A percentile compares a stretch with the other conserved stretches of the same genome.
Conservation (phyloP, 2,888 invertebrate species). For the Cheilosia vernalis region DNA sequence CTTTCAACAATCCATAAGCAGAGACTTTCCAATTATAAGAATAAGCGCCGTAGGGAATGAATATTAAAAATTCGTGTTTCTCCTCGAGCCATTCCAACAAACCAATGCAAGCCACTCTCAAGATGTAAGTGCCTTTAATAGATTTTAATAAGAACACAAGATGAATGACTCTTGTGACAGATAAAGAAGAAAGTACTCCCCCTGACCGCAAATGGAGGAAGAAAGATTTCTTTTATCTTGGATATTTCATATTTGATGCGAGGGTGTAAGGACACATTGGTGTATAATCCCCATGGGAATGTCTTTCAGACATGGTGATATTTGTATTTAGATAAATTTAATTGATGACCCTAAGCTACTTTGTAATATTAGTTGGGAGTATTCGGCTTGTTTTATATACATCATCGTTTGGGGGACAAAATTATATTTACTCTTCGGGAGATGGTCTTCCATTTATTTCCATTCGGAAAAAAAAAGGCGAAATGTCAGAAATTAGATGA, state of each 20-base stretch:
- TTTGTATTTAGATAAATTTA: constrained; percentile 73
- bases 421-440: constrained; percentile 59
- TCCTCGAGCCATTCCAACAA: not conserved
- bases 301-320: constrained; percentile 44
- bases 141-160: constrained; percentile 25
- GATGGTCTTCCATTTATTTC: constrained; percentile 46
- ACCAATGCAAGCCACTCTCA: not conserved
- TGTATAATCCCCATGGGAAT: constrained; percentile 10
- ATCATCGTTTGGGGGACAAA: not conserved
- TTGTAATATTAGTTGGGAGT: constrained; percentile 51
- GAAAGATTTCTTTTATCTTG: constrained; percentile 32
- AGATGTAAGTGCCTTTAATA: constrained; percentile 4
- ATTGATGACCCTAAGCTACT: constrained; percentile 73
- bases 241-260: constrained; percentile 27
- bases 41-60: too few species aligned
- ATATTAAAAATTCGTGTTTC: not conserved
- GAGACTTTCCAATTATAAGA: too few species aligned
- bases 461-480: constrained; percentile 19
- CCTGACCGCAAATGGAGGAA: not conserved
- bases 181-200: constrained; percentile 2
- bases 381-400: constrained; percentile 25
- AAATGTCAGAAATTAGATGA: constrained; percentile 49
- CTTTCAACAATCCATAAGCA: too few species aligned
- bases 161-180: constrained; percentile 7
- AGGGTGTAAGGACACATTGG: constrained; percentile 1